phyloP scores from a whole-genome alignment of 1,140 invertebrate genomes.

The Octopus sinensis region DNA sequence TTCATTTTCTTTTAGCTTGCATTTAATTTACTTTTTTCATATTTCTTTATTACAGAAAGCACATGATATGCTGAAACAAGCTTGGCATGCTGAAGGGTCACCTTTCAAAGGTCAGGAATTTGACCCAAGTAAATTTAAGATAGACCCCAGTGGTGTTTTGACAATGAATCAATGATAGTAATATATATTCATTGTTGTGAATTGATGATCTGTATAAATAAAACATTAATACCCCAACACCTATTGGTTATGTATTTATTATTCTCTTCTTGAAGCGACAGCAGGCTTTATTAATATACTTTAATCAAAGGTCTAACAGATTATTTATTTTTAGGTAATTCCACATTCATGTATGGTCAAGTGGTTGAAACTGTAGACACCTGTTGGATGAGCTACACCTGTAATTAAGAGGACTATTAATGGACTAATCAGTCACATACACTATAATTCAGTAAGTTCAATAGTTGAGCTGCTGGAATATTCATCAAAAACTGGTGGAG shows the following conservation, averaged over 20 bases:
- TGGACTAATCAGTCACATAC: too few species aligned
- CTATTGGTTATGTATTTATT: background rate
- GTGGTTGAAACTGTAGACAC: too few species aligned
- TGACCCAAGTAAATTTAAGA: constrained; percentile 65
- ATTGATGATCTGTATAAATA: background rate
- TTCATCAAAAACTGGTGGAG: too few species aligned
- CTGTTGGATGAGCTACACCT: too few species aligned
- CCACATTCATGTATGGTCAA: too few species aligned
- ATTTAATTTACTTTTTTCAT: background rate
- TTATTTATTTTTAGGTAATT: background rate
- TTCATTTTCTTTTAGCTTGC: background rate
- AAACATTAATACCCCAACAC: background rate
- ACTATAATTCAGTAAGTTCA: too few species aligned
- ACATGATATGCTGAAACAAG: constrained; percentile 69
- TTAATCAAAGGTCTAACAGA: background rate
- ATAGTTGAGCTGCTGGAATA: too few species aligned
- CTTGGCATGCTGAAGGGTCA: constrained; percentile 81
- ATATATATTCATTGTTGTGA: background rate
- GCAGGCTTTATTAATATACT: background rate
- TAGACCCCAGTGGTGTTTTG: constrained; percentile 41
- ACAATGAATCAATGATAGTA: constrained; percentile 28
- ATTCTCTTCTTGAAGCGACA: background rate
- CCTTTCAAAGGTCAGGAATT: constrained; percentile 78
- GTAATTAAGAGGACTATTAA: too few species aligned
- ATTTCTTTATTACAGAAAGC: constrained; percentile 60